These are phyloP conservation scores for Anarsia innoxiella DNA, from an alignment of 2,888 invertebrate species.

Conservation along the genomic window DNA sequence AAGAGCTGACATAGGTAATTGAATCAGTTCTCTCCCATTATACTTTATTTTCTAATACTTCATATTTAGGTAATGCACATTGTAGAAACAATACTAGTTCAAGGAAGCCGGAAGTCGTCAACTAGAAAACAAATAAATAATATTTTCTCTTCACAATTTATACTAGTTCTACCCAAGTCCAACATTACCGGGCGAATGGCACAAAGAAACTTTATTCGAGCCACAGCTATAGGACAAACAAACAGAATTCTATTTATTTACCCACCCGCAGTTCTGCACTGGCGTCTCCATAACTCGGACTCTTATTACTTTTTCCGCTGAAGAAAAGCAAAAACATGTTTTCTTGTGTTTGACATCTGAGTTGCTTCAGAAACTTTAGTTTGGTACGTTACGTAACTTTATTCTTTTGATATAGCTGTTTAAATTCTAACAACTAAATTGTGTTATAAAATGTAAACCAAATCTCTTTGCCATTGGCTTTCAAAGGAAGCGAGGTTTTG, in stretches of 20 bases:
- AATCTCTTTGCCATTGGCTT: no score
- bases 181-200: constrained; percentile 1
- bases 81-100: no score
- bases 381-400: no score
- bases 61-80: no score
- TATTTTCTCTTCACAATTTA: constrained; percentile 11
- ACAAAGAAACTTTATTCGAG: constrained; percentile 16
- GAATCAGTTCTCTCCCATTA: no score
- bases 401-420: background rate
- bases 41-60: no score
- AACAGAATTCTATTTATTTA: constrained; percentile 17
- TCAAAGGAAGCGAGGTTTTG: no score
- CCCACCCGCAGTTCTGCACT: constrained; percentile 16
- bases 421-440: background rate
- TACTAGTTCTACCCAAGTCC: constrained; percentile 12
- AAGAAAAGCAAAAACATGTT: constrained; percentile 26
- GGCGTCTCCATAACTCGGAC: constrained; percentile 20
- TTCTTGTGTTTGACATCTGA: constrained; percentile 14
- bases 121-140: constrained; percentile 8
- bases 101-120: constrained; percentile 1
- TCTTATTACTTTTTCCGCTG: constrained; percentile 24
- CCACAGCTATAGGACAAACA: constrained; percentile 15
- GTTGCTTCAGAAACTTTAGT: constrained; percentile 1
- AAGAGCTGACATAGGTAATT: no score
- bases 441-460: background rate